Conservation (phyloP, 2,797 vertebrate species). For the Anisognathus igniventris region DNA sequence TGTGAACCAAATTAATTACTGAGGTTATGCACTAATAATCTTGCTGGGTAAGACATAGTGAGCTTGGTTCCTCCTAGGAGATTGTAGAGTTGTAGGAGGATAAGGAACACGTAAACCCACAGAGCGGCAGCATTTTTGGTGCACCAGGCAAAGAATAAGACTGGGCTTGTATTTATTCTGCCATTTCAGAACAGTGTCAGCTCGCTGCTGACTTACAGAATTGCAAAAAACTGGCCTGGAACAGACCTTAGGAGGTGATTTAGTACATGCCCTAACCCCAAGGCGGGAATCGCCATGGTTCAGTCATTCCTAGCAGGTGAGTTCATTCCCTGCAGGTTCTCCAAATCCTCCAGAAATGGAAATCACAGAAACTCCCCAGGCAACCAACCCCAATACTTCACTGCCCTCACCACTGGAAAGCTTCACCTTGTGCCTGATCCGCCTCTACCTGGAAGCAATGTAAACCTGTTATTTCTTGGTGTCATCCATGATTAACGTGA, state of each 20-base stretch:
- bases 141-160: not conserved
- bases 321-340: not conserved
- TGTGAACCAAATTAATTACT: not conserved
- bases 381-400: not conserved
- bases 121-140: not conserved
- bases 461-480: conserved; percentile 12
- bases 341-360: conserved; percentile 12
- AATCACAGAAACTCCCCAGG: not conserved
- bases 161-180: not conserved
- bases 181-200: not conserved
- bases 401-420: not conserved
- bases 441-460: conserved; percentile 3
- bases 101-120: not conserved
- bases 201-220: not conserved
- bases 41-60: not conserved
- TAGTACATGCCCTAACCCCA: not conserved
- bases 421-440: not conserved
- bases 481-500: not conserved
- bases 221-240: not conserved
- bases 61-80: not conserved
- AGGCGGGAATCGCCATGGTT: not conserved
- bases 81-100: not conserved
- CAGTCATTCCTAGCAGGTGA: conserved; percentile 15
- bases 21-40: not conserved
- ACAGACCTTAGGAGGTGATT: conserved; percentile 1